These are phyloP conservation scores for Rhinichthys klamathensis DNA, from an alignment of 2,113 vertebrate species.

Conservation along the genomic window DNA sequence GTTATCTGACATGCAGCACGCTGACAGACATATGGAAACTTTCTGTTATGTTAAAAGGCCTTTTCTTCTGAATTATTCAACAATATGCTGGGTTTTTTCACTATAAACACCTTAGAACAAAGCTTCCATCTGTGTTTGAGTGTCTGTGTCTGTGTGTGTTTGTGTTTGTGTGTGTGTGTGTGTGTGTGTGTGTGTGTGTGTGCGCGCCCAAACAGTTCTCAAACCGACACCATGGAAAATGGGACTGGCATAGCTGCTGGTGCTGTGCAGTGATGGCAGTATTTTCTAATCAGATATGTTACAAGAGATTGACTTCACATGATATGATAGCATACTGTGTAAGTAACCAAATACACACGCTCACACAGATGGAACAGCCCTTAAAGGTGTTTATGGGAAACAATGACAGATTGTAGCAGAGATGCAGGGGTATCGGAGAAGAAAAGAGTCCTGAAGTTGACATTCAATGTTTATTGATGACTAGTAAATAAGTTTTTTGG, in stretches of 20 bases:
- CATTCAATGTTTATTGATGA: background rate
- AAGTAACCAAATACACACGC: slow-evolving; percentile 15
- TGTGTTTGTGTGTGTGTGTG: background rate
- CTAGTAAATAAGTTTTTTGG: background rate
- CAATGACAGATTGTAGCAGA: slow-evolving; percentile 6
- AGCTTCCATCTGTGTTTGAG: slow-evolving; percentile 18
- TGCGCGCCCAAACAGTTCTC: background rate
- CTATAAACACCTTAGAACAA: slow-evolving; percentile 27
- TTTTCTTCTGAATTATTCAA: slow-evolving; percentile 27
- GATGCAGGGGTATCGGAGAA: background rate
- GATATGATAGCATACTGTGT: slow-evolving; percentile 24
- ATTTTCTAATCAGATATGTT: slow-evolving; percentile 24
- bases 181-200: background rate
- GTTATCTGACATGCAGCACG: slow-evolving; percentile 12
- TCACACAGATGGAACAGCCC: slow-evolving; percentile 28
- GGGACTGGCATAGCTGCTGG: slow-evolving; percentile 23
- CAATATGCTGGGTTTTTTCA: background rate
- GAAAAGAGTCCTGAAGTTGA: background rate
- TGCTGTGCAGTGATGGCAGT: slow-evolving; percentile 20
- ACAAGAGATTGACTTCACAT: background rate
- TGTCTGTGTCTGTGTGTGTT: background rate
- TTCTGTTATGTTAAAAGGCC: slow-evolving; percentile 24
- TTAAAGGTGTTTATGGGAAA: slow-evolving; percentile 22
- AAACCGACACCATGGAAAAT: slow-evolving; percentile 3
- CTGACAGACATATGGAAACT: slow-evolving; percentile 35